Evolutionary conservation across 1,140 invertebrate species (phyloP).

Genomic region (Anastrepha ludens): DNA sequence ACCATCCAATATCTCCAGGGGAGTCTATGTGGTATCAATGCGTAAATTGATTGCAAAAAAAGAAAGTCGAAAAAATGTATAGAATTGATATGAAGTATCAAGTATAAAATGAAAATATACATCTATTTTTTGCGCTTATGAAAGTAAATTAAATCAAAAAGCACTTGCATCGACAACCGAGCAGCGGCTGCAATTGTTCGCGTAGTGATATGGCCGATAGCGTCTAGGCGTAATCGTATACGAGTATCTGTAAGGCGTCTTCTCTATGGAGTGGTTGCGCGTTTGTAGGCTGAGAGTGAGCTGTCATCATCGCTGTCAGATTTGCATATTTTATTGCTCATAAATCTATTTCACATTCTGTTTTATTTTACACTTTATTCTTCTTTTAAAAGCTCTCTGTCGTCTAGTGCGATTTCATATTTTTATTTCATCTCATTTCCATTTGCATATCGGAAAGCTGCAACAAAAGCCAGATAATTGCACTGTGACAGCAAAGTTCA

Average conservation of each 20-base stretch:
- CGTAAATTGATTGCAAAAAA: slow-evolving; percentile 11
- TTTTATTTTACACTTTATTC: not conserved
- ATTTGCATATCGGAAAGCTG: not conserved
- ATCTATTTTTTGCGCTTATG: not conserved
- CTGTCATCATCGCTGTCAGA: slow-evolving; percentile 15
- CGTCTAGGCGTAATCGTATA: no score
- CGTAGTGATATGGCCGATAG: no score
- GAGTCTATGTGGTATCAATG: not conserved
- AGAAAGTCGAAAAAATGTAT: not conserved
- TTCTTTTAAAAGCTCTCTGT: not conserved
- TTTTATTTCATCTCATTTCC: not conserved
- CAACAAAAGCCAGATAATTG: not conserved
- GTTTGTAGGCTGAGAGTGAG: not conserved
- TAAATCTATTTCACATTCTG: not conserved
- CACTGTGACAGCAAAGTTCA: not conserved
- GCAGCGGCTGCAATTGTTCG: not conserved
- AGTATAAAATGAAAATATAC: slow-evolving; percentile 9
- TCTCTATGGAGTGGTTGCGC: not conserved
- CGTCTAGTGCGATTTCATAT: not conserved
- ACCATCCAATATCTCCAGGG: not conserved
- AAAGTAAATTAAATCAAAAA: not conserved
- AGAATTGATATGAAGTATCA: not conserved
- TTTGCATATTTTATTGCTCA: not conserved
- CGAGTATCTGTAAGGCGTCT: not conserved
- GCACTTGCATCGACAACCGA: not conserved